Evolutionary conservation across 2,888 invertebrate genomes (phyloP), one percentile per base, ranked within the genome.

Genomic region (Unio delphinus): DNA sequence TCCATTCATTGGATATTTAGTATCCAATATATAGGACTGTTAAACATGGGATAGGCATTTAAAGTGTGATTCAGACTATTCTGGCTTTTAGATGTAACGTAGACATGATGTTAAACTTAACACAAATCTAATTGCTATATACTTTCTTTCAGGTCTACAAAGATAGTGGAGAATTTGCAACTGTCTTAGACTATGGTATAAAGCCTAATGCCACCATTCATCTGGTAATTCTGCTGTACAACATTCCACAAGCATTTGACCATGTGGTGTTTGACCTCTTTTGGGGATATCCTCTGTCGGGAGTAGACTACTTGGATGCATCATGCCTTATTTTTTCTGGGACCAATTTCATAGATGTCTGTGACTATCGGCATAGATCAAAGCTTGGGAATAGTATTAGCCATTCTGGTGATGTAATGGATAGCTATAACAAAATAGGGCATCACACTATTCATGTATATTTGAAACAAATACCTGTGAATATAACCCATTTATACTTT

Each of bases 321-420:
- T 78, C 78, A 1, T 83, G 83, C 67, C 68, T 83, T 4, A 45
- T 79, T 20, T 83, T 75, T 58, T 68, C 63, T 20, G 70, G 76
- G 15, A 61, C 18, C 56, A 54, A 20, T 0, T 70, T 66, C 55
- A 5, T 58, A 1, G 0, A 17, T 5, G 45, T 71, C 8, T 69
- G 73, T 56, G 81, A 83, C 61, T 83, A 69, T 55, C 0, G 58
- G 2, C 26, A 60, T 18, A 57, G 18, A 20, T 5, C 4, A 4
- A 17, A 45, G 1, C n/a, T 28, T 11, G 54, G 11, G 30, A 66
- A 28, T 3, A 28, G 71, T 15, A 54, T 82, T 1, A n/a, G 18
- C 0, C 83, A 83, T 63, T 80, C 83, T 17, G 83, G 81, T 15
- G 81, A 83, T 68, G 69, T 79, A 8, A 80, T 82, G 83, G 71